Conservation (phyloP, 2,888 invertebrate genomes). For the Danaus chrysippus region DNA sequence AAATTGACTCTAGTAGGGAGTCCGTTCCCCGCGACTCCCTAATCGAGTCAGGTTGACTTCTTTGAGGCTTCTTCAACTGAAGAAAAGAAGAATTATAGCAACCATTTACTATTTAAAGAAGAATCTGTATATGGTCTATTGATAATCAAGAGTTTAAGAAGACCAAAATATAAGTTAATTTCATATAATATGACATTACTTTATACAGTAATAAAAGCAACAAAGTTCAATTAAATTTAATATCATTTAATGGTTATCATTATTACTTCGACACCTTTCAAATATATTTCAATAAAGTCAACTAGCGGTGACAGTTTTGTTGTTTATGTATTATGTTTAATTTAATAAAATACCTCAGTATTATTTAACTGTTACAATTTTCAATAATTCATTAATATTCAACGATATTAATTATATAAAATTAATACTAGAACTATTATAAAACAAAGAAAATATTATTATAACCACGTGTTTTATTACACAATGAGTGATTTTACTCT, state of each 20-base stretch:
- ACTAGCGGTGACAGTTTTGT: neutral
- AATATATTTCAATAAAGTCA: neutral
- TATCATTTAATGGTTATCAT: neutral
- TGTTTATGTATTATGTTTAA: neutral
- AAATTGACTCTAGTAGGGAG: slow-evolving; percentile 99
- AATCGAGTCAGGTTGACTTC: slow-evolving; percentile 99
- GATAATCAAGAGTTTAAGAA: neutral
- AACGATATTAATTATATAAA: too few relatives aligned
- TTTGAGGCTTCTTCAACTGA: slow-evolving; percentile 82
- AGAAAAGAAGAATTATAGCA: slow-evolving; percentile 29
- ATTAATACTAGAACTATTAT: too few relatives aligned
- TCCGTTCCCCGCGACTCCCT: slow-evolving; percentile 96
- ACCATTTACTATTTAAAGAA: slow-evolving; percentile 24
- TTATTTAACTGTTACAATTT: too few relatives aligned
- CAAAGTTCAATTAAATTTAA: neutral
- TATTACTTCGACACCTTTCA: neutral
- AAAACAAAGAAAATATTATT: too few relatives aligned
- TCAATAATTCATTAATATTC: too few relatives aligned
- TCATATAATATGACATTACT: neutral
- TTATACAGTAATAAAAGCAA: neutral
- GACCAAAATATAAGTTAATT: neutral
- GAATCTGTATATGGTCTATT: neutral
- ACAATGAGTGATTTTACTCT: too few relatives aligned
- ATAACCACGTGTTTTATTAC: too few relatives aligned
- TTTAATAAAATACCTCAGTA: neutral